phyloP scores from a whole-genome alignment of 2,797 vertebrate genomes.

The Molossus molossus region DNA sequence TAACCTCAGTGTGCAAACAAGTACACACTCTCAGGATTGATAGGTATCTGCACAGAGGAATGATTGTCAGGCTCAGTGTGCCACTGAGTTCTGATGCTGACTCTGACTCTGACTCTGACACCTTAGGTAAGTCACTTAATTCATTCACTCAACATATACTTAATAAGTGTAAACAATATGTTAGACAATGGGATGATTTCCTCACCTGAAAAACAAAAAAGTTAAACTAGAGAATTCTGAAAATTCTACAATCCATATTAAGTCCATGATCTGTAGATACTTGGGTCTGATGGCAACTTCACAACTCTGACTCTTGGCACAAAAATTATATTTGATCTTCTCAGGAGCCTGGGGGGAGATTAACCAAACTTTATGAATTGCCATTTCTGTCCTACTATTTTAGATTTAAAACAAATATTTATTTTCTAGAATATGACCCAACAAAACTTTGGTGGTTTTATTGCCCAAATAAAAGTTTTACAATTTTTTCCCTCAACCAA shows the following conservation, averaged over 20 bases:
- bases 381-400: not conserved
- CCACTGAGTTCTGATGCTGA: not conserved
- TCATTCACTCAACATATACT: constrained; percentile 1
- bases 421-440: constrained; percentile 2
- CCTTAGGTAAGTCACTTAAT: not conserved
- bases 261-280: not conserved
- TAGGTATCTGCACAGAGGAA: not conserved
- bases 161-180: not conserved
- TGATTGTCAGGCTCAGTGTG: not conserved
- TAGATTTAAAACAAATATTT: not conserved
- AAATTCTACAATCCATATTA: not conserved
- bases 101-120: not conserved
- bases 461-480: not conserved
- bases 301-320: not conserved
- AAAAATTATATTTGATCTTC: not conserved
- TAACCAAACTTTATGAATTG: not conserved
- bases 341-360: not conserved
- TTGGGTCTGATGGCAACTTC: not conserved
- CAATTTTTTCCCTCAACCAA: not conserved
- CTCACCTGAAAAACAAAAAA: not conserved
- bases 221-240: not conserved
- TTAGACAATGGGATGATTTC: not conserved
- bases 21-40: not conserved
- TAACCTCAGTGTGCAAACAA: not conserved
- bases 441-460: not conserved